These are phyloP conservation scores for Lutraria rhynchaena DNA, from an alignment of 1,140 invertebrate species.

Conservation along the genomic window DNA sequence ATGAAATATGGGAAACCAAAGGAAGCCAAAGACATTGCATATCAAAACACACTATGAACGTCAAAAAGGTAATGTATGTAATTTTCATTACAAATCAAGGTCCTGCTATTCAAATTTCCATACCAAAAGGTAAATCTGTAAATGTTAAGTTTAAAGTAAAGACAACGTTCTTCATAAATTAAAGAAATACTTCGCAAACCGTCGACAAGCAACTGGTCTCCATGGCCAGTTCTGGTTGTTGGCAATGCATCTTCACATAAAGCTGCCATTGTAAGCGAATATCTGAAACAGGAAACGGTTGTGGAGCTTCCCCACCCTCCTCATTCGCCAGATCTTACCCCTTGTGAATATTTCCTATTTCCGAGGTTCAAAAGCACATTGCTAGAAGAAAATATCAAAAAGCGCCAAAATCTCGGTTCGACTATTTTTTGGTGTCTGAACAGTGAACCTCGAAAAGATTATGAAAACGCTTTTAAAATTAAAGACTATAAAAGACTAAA, in stretches of 20 bases:
- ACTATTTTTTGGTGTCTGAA: constrained; percentile 14
- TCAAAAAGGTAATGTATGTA: constrained; percentile 17
- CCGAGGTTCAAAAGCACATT: constrained; percentile 20
- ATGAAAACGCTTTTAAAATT: too few species aligned
- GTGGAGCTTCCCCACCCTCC: constrained; percentile 5
- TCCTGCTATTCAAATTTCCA: too few species aligned
- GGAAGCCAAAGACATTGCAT: too few species aligned
- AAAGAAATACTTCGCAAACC: constrained; percentile 21
- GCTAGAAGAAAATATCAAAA: too few species aligned
- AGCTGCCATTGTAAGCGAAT: constrained; percentile 20
- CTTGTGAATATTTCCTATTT: constrained; percentile 7
- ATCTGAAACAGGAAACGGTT: constrained; percentile 35
- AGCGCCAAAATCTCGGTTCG: background rate
- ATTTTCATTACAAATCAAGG: too few species aligned
- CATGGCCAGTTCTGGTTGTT: constrained; percentile 15
- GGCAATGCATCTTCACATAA: constrained; percentile 24
- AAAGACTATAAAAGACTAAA: too few species aligned
- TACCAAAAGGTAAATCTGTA: too few species aligned
- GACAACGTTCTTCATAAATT: too few species aligned
- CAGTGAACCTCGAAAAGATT: constrained; percentile 14
- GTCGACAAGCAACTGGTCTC: constrained; percentile 24
- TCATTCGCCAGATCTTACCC: too few species aligned
- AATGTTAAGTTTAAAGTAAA: constrained; percentile 31
- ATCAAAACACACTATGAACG: constrained; percentile 8
- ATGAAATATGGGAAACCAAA: too few species aligned